These are phyloP conservation scores for Oriolus oriolus DNA, from an alignment of 2,113 vertebrate genomes.

Conservation along the genomic window DNA sequence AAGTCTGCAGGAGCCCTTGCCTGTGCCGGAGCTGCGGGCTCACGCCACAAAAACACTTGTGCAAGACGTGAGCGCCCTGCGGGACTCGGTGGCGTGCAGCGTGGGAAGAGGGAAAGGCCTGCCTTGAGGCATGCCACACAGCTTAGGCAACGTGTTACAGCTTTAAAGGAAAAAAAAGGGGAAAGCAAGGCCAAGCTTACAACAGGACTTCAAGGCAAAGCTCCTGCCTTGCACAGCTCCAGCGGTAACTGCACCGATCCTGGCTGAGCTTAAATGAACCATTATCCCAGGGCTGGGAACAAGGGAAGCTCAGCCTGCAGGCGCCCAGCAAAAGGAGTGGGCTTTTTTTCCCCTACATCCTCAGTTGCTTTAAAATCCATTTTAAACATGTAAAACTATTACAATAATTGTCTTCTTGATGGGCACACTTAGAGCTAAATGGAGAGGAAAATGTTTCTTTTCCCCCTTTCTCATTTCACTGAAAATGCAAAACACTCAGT, in stretches of 20 bases:
- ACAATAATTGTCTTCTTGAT: background rate
- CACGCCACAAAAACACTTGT: accelerated
- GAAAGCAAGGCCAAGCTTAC: background rate
- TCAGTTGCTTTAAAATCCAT: background rate
- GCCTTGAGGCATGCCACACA: background rate
- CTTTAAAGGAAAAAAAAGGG: background rate
- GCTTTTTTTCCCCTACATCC: accelerated
- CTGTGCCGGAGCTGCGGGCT: background rate
- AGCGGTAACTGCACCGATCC: background rate
- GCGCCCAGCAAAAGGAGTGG: background rate
- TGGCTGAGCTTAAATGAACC: background rate
- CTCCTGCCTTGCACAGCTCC: background rate
- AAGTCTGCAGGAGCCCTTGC: background rate
- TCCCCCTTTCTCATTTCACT: background rate
- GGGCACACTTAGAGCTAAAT: background rate
- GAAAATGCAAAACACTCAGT: background rate
- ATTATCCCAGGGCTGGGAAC: background rate
- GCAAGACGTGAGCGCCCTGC: background rate
- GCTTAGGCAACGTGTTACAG: background rate
- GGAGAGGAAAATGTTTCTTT: constrained; percentile 4
- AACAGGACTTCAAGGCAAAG: background rate
- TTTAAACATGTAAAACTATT: background rate
- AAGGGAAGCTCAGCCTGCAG: background rate
- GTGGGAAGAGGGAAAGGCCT: background rate
- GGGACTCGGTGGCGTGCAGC: background rate